Percentiles rank a stretch among this genome's conserved stretches.
These are phyloP conservation scores for Morone saxatilis DNA, from an alignment of 2,113 vertebrate species.

Conservation along the genomic window DNA sequence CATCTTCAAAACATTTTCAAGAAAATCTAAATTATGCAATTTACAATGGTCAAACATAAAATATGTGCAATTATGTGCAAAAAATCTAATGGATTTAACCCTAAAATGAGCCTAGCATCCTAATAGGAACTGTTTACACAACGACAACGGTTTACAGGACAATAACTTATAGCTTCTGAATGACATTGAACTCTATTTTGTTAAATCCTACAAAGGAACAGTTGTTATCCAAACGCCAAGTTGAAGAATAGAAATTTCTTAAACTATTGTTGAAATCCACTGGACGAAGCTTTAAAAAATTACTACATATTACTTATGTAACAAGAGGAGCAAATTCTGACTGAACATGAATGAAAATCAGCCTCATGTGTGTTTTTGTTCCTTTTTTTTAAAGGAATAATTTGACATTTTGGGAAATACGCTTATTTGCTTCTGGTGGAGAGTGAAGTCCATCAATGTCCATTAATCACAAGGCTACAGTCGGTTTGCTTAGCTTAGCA, in stretches of 20 bases:
- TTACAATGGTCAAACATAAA: conserved; percentile 29
- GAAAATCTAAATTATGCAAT: conserved; percentile 29
- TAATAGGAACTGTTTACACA: background rate
- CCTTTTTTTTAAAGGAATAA: background rate
- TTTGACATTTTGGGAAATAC: conserved; percentile 1
- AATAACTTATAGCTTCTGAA: conserved; percentile 18
- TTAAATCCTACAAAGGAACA: background rate
- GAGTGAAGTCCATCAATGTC: background rate
- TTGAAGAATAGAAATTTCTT: background rate
- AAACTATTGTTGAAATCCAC: background rate
- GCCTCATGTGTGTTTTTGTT: background rate
- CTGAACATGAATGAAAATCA: background rate
- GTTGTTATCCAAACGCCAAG: background rate
- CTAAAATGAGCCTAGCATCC: conserved; percentile 11
- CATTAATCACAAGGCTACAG: background rate
- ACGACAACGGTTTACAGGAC: background rate
- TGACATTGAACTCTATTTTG: background rate
- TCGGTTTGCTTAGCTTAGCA: conserved; percentile 18
- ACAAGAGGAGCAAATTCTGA: background rate
- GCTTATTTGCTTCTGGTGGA: too few species aligned
- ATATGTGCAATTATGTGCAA: conserved; percentile 68
- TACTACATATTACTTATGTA: background rate
- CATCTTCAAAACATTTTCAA: conserved; percentile 2
- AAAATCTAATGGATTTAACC: conserved; percentile 26
- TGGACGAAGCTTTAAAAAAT: background rate